Base-by-base conservation (phyloP, 1,140 invertebrate genomes). In the Macrosteles quadrilineatus region DNA sequence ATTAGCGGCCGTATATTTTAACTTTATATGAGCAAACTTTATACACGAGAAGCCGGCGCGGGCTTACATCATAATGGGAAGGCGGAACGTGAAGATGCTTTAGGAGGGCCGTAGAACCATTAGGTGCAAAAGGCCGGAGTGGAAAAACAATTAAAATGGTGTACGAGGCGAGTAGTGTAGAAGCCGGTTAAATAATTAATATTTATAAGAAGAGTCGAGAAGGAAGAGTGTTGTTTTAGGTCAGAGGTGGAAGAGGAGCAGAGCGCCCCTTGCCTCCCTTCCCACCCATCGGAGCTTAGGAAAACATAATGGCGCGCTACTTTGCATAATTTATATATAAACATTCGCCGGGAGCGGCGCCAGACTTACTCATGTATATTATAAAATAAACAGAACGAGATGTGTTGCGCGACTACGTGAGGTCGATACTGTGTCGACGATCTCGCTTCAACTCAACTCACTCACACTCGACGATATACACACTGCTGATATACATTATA, bases 291-390 rank as follows among this genome's bases (percentile, higher is more conserved):
- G 55, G 4, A 59, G 55, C 25, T 59, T 59, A 59, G 55, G 55
- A 66, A 66, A 66, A 66, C 63, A 66, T 66, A 66, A 66, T 66
- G 63, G 63, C 32, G 23, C 63, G 21, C 63, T 43, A 43, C 40
- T 66, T 66, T 66, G 63, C 63, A 66, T 66, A 66, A 66, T 66
- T 66, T 66, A 66, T 66, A 66, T 66, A 66, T 66, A 66, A 66
- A 66, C 63, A 66, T 66, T 66, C 63, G 27, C 31, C 27, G 40
- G 36, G 27, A 45, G 59, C 55, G 30, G 30, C 62, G 62, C 63
- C 63, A 66, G 63, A 66, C 63, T 66, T 66, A 43, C 63, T 66
- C 63, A 66, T 66, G 63, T 66, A 66, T 66, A 66, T 66, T 66
- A 66, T 66, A 66, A 66, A 66, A 66, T 66, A 66, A 66, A 66